Base-by-base conservation (phyloP, 2,888 invertebrate genomes). In the Thalpophila matura region DNA sequence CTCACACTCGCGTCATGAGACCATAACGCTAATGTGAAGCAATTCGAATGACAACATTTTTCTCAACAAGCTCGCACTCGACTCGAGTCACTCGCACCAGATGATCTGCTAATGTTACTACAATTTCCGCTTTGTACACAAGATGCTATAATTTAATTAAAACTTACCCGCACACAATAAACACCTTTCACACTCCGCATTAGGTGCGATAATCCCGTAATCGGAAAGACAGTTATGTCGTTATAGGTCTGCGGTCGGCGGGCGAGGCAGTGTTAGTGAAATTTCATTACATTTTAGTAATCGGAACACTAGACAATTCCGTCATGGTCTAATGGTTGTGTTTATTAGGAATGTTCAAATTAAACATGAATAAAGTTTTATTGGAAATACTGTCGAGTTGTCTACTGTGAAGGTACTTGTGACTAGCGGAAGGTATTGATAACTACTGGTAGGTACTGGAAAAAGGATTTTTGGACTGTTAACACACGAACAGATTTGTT, bases 231-330 rank as follows among this genome's bases (percentile, higher is more conserved):
- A 67, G 67, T 75, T 81, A 73, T 22, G 61, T 50, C 77, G 68
- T 85, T 85, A 53, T 50, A 73, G 53, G 40, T 58, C 35, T 69
- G 71, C 42, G 61, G 61, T 61, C n/a, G 33, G 27, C 24, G 46
- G 38, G 49, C 57, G 67, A 73, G 69, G 58, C 66, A 64, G 73
- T 79, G 81, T 81, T 80, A 74, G 83, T 83, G 82, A 85, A 85
- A 83, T 83, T 84, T 83, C 81, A 83, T 86, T 85, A 84, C 81
- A 76, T 80, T 81, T 81, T 77, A 78, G 80, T 74, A 77, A 81
- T 85, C 80, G 79, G 70, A 76, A 77, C 80, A 72, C 71, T 74
- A 76, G 77, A 79, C 81, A 82, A 82, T 84, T 80, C 60, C 68
- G 71, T 78, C 79, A 80, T 74, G 82, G 77, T 65, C 82, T 79